A percentile compares a stretch with the other conserved stretches of the same genome.
Evolutionary conservation across 2,113 vertebrate species (phyloP).

Genomic region (Tyto alba): DNA sequence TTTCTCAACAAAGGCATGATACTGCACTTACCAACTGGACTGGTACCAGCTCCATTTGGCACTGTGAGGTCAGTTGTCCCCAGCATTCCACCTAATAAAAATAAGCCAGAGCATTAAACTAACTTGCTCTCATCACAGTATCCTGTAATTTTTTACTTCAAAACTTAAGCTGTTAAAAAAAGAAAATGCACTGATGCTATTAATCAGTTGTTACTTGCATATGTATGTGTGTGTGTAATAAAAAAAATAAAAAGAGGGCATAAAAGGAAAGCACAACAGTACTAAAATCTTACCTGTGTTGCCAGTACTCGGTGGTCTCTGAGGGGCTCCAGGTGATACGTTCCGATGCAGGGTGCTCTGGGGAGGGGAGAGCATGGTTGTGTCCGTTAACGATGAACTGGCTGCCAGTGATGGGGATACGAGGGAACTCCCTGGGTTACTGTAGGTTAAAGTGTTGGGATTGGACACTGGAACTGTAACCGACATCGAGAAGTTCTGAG

Average conservation of each 20-base stretch:
- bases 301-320: conserved; percentile 90
- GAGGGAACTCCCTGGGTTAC: conserved; percentile 85
- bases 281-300: conserved; percentile 76
- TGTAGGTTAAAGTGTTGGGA: conserved; percentile 88
- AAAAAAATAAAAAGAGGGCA: no score
- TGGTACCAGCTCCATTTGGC: conserved; percentile 87
- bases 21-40: conserved; percentile 83
- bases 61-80: conserved; percentile 83
- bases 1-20: background rate
- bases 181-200: background rate
- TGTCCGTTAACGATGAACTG: conserved; percentile 84
- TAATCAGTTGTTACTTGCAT: background rate
- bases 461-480: conserved; percentile 96
- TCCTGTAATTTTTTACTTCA: fast-evolving
- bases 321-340: conserved; percentile 85
- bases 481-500: conserved; percentile 98
- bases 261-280: background rate
- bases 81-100: conserved; percentile 84
- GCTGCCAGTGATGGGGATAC: conserved; percentile 85
- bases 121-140: background rate
- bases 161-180: background rate
- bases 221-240: no score
- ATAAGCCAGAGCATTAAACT: background rate
- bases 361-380: conserved; percentile 90
- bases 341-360: conserved; percentile 89